phyloP scores from a whole-genome alignment of 2,888 invertebrate genomes.

The Noctua comes region DNA sequence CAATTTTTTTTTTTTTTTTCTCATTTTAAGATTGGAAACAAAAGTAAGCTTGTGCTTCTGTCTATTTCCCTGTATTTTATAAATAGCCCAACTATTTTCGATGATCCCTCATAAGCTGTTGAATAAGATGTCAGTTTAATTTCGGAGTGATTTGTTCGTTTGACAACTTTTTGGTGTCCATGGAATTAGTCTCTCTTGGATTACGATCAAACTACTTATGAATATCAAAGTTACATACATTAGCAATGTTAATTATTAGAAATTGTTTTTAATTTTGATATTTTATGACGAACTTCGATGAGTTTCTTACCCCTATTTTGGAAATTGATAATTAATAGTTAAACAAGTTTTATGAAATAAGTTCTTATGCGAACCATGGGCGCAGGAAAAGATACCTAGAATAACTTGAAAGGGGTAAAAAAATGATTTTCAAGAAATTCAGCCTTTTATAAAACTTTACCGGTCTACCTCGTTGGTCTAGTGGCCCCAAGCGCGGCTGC shows the following conservation, averaged over 20 bases:
- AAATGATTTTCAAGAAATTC: background rate
- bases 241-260: background rate
- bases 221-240: conserved; percentile 32
- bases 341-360: background rate
- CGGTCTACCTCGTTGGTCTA: background rate
- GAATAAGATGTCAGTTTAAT: conserved; percentile 69
- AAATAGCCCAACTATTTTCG: conserved; percentile 55
- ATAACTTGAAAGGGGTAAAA: background rate
- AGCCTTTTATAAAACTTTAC: background rate
- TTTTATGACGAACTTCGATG: background rate
- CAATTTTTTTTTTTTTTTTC: too few species aligned
- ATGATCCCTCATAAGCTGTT: conserved; percentile 70
- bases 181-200: conserved; percentile 46
- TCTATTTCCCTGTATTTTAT: background rate
- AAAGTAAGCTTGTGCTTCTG: conserved; percentile 28
- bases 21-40: background rate
- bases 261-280: background rate
- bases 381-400: too few species aligned
- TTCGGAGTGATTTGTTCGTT: conserved; percentile 70
- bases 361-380: background rate
- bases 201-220: conserved; percentile 42
- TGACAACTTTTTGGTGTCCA: conserved; percentile 62
- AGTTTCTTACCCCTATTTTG: background rate
- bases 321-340: too few species aligned
- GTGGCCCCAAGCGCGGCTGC: background rate